Conservation (phyloP, 2,888 invertebrate species). For the Lordiphosa fenestrarum region DNA sequence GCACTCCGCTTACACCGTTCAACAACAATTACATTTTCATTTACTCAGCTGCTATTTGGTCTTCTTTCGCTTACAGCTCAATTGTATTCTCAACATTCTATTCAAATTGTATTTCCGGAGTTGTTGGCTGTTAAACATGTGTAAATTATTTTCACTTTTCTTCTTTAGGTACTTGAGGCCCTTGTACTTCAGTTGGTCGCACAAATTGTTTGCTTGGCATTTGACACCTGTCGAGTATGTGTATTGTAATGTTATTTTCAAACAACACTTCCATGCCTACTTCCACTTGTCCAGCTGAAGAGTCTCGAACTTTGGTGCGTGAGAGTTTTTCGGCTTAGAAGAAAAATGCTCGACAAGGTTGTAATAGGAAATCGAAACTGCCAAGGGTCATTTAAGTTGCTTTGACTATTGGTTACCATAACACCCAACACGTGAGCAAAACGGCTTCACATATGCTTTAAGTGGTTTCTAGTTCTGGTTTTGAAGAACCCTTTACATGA, state of each 20-base stretch:
- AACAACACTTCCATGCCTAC: conserved; percentile 30
- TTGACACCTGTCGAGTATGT: conserved; percentile 62
- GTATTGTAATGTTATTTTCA: conserved; percentile 59
- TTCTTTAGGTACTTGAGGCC: conserved; percentile 35
- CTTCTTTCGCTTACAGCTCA: conserved; percentile 16
- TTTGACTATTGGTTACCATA: too few species aligned
- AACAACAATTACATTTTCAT: conserved; percentile 18
- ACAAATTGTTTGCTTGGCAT: conserved; percentile 35
- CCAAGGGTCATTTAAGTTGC: too few species aligned
- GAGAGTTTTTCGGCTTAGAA: conserved; percentile 24
- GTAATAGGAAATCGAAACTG: too few species aligned
- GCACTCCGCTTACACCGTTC: conserved; percentile 3
- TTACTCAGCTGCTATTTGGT: conserved; percentile 30
- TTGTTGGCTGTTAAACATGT: conserved; percentile 31
- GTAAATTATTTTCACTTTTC: conserved; percentile 61
- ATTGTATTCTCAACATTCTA: conserved; percentile 49
- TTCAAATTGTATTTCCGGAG: conserved; percentile 62
- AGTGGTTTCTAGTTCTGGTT: too few species aligned
- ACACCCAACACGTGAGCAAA: too few species aligned
- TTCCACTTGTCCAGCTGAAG: not conserved
- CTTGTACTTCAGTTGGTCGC: conserved; percentile 11
- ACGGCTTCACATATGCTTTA: too few species aligned
- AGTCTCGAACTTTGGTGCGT: conserved; percentile 9
- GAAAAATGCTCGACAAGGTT: not conserved
- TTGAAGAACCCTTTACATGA: too few species aligned